phyloP scores from a whole-genome alignment of 2,797 vertebrate species.

The Gymnodraco acuticeps region DNA sequence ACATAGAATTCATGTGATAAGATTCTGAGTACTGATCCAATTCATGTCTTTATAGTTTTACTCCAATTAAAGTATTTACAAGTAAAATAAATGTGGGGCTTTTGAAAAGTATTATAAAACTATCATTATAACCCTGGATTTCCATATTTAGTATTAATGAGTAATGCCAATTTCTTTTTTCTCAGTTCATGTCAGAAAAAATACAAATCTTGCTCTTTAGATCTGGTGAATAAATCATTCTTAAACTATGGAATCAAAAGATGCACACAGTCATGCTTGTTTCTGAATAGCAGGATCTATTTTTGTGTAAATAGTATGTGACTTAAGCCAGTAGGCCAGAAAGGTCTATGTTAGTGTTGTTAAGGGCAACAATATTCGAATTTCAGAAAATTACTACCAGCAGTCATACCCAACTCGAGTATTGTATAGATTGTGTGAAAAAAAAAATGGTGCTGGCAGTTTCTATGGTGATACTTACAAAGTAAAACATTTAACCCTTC shows the following conservation, averaged over 20 bases:
- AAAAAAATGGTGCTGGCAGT: slow-evolving; percentile 28
- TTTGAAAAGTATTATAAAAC: slow-evolving; percentile 4
- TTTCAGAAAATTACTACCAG: slow-evolving; percentile 23
- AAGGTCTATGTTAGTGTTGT: slow-evolving; percentile 50
- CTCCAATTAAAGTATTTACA: slow-evolving; percentile 46
- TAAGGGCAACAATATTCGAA: slow-evolving; percentile 11
- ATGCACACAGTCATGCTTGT: slow-evolving; percentile 78
- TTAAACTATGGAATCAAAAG: slow-evolving; percentile 61
- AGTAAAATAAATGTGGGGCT: slow-evolving; percentile 35
- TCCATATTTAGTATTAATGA: slow-evolving; percentile 5
- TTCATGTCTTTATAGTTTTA: slow-evolving; percentile 54
- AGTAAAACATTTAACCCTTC: slow-evolving; percentile 42
- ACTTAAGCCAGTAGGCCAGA: slow-evolving; percentile 38
- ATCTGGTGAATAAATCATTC: slow-evolving; percentile 40
- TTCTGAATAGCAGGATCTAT: slow-evolving; percentile 99
- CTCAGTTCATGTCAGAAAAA: slow-evolving; percentile 35
- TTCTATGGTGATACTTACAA: slow-evolving; percentile 31
- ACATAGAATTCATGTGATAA: slow-evolving; percentile 83
- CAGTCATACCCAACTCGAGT: slow-evolving; percentile 35
- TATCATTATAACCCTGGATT: slow-evolving; percentile 7
- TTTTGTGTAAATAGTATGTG: slow-evolving; percentile 75
- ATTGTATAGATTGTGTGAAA: slow-evolving; percentile 28
- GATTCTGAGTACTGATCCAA: slow-evolving; percentile 72
- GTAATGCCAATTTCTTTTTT: slow-evolving; percentile 49
- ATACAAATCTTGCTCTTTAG: slow-evolving; percentile 21